Evolutionary conservation across 2,888 invertebrate species (phyloP).

Genomic region (Acleris laterana): DNA sequence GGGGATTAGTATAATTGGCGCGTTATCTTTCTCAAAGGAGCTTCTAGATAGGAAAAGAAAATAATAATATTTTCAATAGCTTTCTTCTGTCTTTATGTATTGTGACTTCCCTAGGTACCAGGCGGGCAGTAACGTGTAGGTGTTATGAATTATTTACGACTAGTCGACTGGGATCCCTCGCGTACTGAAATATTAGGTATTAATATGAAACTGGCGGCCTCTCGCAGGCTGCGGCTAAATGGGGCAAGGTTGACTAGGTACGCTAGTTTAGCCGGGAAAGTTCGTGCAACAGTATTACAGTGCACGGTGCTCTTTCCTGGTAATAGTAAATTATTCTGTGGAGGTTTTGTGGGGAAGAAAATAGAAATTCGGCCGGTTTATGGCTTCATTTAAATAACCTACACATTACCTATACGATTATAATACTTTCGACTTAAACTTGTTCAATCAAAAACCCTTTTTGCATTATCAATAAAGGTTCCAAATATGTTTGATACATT

Average conservation of each 20-base stretch:
- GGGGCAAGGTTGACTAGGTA: constrained; percentile 49
- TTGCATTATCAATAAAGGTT: too few relatives aligned
- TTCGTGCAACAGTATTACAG: constrained; percentile 32
- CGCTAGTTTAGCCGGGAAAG: constrained; percentile 34
- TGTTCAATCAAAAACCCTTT: too few relatives aligned
- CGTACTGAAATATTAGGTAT: constrained; percentile 52
- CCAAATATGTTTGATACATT: too few relatives aligned
- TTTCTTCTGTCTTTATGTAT: constrained; percentile 26
- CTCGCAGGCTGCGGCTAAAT: constrained; percentile 42
- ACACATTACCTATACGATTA: too few relatives aligned
- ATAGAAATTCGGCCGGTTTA: background rate
- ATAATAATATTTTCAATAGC: constrained; percentile 9
- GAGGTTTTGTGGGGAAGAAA: background rate
- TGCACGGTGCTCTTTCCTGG: constrained; percentile 16
- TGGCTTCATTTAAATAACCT: too few relatives aligned
- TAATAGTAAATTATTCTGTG: constrained; percentile 1
- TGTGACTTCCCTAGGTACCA: constrained; percentile 17
- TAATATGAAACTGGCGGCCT: constrained; percentile 47
- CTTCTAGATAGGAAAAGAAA: constrained; percentile 5
- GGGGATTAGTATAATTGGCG: constrained; percentile 26
- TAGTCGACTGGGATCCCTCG: constrained; percentile 43
- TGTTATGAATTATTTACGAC: constrained; percentile 59
- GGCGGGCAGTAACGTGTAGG: constrained; percentile 33
- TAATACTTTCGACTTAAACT: too few relatives aligned
- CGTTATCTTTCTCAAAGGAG: constrained; percentile 18